These are phyloP conservation scores for Ectemnius lituratus DNA, from an alignment of 2,888 invertebrate species.

Conservation along the genomic window DNA sequence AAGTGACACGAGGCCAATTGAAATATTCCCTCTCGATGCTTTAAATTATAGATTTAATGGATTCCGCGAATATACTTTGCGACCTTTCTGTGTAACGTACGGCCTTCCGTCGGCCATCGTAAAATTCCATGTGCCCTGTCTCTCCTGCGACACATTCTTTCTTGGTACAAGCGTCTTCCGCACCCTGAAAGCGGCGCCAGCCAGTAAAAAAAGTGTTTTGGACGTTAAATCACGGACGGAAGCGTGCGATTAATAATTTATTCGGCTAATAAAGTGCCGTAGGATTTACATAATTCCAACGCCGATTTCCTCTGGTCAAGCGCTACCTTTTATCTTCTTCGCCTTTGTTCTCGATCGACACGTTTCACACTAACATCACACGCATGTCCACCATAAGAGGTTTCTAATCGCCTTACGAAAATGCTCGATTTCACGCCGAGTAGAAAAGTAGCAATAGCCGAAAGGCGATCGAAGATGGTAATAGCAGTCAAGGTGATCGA, in stretches of 20 bases:
- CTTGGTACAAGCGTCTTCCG: constrained; percentile 6
- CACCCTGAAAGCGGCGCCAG: constrained; percentile 20
- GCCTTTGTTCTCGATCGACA: neutral
- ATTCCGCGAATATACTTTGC: constrained; percentile 44
- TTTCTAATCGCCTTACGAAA: too few species aligned
- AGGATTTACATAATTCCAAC: constrained; percentile 27
- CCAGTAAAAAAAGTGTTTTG: constrained; percentile 10
- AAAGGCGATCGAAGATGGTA: too few species aligned
- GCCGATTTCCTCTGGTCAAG: constrained; percentile 14
- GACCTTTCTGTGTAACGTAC: constrained; percentile 41
- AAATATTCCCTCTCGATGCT: constrained; percentile 42
- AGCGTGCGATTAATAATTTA: constrained; percentile 35
- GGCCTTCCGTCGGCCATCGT: constrained; percentile 52
- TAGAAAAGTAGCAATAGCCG: too few species aligned
- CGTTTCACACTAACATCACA: neutral
- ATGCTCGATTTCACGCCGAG: too few species aligned
- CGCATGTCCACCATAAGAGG: too few species aligned
- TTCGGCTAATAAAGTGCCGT: constrained; percentile 31
- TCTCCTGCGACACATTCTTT: constrained; percentile 49
- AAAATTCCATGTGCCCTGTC: constrained; percentile 45
- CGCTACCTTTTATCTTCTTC: too few species aligned
- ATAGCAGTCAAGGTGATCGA: too few species aligned
- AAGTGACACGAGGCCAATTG: constrained; percentile 27
- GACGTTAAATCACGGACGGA: constrained; percentile 18
- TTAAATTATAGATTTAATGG: constrained; percentile 57